Percentiles rank a stretch among this genome's conserved stretches.
Evolutionary conservation across 2,113 vertebrate species (phyloP).

Genomic region (Cyprinodon brontotheroides): DNA sequence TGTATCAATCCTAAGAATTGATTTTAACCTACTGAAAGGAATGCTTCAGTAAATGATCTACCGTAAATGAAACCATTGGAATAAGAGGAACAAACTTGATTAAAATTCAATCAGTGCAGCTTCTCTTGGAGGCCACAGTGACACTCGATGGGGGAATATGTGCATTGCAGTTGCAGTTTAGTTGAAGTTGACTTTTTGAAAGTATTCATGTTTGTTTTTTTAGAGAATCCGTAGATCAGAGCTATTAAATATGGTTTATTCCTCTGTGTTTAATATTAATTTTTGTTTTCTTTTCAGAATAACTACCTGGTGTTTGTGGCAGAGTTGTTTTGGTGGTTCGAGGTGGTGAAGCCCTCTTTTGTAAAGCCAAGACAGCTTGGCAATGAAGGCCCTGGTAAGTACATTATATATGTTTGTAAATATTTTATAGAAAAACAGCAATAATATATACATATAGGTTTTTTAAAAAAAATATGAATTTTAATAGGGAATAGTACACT

Average conservation of each 20-base stretch:
- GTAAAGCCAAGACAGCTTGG: slow-evolving; percentile 87
- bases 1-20: not conserved
- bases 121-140: slow-evolving; percentile 37
- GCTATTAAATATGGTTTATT: not conserved
- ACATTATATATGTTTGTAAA: not conserved
- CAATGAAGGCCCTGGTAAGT: slow-evolving; percentile 75
- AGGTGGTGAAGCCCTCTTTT: slow-evolving; percentile 94
- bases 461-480: not conserved
- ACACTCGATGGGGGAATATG: slow-evolving; percentile 62
- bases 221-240: not conserved
- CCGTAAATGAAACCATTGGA: not conserved
- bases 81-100: slow-evolving; percentile 21
- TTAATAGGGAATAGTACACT: not conserved
- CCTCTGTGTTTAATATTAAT: not conserved
- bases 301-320: slow-evolving; percentile 98
- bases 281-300: slow-evolving; percentile 78
- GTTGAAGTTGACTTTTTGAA: not conserved
- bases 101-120: not conserved
- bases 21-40: not conserved
- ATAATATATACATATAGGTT: not conserved
- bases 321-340: slow-evolving; percentile 97
- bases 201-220: not conserved
- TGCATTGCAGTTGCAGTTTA: slow-evolving; percentile 19
- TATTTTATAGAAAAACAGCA: not conserved
- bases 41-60: not conserved